These are phyloP conservation scores for Chaetodon auriga DNA, from an alignment of 2,113 vertebrate species.

Conservation along the genomic window DNA sequence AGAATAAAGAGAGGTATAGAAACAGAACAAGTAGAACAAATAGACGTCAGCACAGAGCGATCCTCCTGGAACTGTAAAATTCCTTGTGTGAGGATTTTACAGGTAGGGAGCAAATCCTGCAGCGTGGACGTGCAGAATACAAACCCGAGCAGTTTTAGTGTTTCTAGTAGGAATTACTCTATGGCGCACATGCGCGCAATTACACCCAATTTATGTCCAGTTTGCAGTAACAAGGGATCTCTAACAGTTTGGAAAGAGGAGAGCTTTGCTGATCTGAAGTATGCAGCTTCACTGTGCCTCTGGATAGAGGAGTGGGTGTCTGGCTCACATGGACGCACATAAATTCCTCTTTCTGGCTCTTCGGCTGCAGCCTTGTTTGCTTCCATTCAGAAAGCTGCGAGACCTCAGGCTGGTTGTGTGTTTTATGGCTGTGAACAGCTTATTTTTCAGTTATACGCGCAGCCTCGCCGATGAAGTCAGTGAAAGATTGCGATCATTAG, in stretches of 20 bases:
- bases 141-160: background rate
- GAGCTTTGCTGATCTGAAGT: background rate
- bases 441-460: background rate
- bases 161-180: background rate
- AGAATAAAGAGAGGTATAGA: background rate
- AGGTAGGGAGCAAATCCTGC: background rate
- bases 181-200: background rate
- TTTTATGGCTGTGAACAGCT: constrained; percentile 3
- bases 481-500: constrained; percentile 22
- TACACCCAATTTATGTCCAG: background rate
- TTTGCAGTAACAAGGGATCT: background rate
- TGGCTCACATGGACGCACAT: background rate
- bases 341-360: background rate
- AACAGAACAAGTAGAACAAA: no score
- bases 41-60: constrained; percentile 12
- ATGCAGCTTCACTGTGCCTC: background rate
- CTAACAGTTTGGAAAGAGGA: no score
- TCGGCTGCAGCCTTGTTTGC: constrained; percentile 4
- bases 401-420: background rate
- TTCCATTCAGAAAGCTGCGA: constrained; percentile 3
- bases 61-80: background rate
- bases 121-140: background rate
- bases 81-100: background rate
- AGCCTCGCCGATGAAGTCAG: constrained; percentile 26
- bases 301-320: background rate